These are phyloP conservation scores for Acanthopleura granulata DNA, from an alignment of 2,888 invertebrate genomes.

Conservation along the genomic window DNA sequence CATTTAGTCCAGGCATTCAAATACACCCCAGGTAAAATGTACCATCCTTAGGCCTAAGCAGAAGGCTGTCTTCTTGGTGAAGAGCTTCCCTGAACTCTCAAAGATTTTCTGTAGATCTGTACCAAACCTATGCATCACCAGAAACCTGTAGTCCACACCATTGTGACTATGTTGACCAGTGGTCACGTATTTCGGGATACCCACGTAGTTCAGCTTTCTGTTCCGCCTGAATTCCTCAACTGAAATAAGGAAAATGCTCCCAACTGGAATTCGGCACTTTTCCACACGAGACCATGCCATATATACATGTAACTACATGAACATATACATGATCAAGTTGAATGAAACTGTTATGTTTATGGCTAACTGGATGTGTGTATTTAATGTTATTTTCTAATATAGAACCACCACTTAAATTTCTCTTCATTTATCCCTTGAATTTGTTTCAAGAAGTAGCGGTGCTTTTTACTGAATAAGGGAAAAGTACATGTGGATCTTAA, in stretches of 20 bases:
- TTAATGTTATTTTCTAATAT: too few relatives aligned
- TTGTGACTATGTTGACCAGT: constrained; percentile 86
- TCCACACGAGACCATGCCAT: too few relatives aligned
- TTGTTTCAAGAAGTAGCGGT: too few relatives aligned
- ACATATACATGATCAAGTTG: too few relatives aligned
- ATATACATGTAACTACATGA: too few relatives aligned
- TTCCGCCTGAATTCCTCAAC: constrained; percentile 80
- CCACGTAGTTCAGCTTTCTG: constrained; percentile 79
- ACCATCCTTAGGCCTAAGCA: constrained; percentile 87
- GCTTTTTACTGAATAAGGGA: too few relatives aligned
- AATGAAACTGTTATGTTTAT: too few relatives aligned
- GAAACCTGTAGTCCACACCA: constrained; percentile 86
- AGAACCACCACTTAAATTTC: too few relatives aligned
- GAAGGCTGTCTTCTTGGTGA: constrained; percentile 84
- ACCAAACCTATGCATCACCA: constrained; percentile 93
- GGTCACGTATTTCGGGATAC: constrained; percentile 90
- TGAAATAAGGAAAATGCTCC: constrained; percentile 62
- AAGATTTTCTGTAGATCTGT: constrained; percentile 87
- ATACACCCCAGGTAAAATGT: constrained; percentile 59
- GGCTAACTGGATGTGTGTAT: too few relatives aligned
- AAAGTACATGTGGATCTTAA: background rate
- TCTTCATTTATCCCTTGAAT: too few relatives aligned
- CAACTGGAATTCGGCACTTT: too few relatives aligned
- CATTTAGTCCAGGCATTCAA: background rate
- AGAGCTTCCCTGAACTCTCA: constrained; percentile 72